phyloP scores from a whole-genome alignment of 1,140 invertebrate genomes.

The Atta colombica region DNA sequence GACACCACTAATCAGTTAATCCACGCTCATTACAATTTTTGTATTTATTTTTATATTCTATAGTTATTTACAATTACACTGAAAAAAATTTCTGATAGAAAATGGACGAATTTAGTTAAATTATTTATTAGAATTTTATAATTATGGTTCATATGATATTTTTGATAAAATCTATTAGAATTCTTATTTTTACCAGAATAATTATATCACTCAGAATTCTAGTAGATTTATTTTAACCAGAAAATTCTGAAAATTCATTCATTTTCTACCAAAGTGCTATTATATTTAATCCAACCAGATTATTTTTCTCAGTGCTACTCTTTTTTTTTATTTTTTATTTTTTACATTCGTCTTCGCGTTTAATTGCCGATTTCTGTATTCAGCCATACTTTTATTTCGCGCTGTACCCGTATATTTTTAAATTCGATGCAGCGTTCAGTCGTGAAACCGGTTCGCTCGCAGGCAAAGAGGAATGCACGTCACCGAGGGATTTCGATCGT shows the following conservation, averaged over 20 bases:
- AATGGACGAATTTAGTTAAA: no score
- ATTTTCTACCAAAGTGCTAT: no score
- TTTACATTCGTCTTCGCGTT: neutral
- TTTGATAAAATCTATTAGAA: no score
- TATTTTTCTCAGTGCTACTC: no score
- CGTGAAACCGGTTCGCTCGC: constrained; percentile 52
- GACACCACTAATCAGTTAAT: neutral
- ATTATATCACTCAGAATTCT: no score
- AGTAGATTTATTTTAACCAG: no score
- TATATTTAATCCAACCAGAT: no score
- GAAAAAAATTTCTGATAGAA: no score
- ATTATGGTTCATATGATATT: no score
- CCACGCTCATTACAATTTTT: neutral
- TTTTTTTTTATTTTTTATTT: neutral
- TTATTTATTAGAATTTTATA: no score
- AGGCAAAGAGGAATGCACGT: constrained; percentile 53
- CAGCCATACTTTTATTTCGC: constrained; percentile 17
- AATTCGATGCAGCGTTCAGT: constrained; percentile 45
- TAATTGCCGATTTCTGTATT: neutral
- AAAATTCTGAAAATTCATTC: no score
- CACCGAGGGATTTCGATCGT: constrained; percentile 57
- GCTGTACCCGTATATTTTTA: constrained; percentile 48
- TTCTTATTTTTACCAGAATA: no score
- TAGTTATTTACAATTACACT: neutral
- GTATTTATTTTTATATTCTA: neutral